Base-by-base conservation (phyloP, 1,140 invertebrate species). In the Drosophila subpulchrella region DNA sequence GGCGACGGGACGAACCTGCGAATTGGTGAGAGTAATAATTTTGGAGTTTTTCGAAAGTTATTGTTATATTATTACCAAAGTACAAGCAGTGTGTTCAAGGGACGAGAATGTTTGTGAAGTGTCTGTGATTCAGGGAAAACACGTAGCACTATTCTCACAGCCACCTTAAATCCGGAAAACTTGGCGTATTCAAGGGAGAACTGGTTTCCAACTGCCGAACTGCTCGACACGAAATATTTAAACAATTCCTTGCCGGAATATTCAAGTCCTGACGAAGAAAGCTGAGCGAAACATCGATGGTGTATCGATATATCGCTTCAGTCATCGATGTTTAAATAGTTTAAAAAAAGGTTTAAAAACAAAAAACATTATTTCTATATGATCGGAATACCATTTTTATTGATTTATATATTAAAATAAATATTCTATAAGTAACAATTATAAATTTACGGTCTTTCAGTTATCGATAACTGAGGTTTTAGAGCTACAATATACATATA, bases 1-100 rank as follows among this genome's bases (percentile, higher is more conserved):
- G 27, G 17, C 41, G 17, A 13, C 48, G 32, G 10, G 42, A 11
- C 32, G 55, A 8, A 39, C 27, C 75, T 78, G 75, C 12, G 38
- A 34, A 32, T 30, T 30, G 6, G 6, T n/a, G 20, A 12, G 1
- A 20, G 4, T 10, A 1, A 12, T 17, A 5, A 11, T 11, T 20
- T 11, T 20, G 0, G 4, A 42, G 41, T 42, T 8, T 15, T 42
- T 42, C 7, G 7, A 4, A 4, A 8, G 15, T 8, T 42, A 41
- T 47, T 24, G 42, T 17, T 11, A 12, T 20, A n/a, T n/a, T 32
- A 27, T 34, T 30, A 46, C 41, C 60, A 11, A 36, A 20, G 30
- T 42, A 59, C 55, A 17, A 34, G 17, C 7, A 32, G 27, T 57
- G 54, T 32, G 41, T 58, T 27, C 39, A 13, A 30, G 27, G 11